These are phyloP conservation scores for Thymelicus sylvestris DNA, from an alignment of 2,888 invertebrate genomes.

Conservation along the genomic window DNA sequence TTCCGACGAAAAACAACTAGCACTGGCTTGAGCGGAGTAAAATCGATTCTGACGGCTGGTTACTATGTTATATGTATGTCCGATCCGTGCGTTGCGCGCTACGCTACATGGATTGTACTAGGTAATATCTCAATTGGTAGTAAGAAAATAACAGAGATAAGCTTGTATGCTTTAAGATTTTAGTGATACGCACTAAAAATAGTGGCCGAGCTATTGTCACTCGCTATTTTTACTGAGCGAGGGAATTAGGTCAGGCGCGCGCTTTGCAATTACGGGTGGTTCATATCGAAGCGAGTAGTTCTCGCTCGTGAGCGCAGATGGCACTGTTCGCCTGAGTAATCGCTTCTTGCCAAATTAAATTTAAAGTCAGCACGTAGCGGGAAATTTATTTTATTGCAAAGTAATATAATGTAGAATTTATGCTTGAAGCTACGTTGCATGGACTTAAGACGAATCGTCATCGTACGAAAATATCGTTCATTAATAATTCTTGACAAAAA, in stretches of 20 bases:
- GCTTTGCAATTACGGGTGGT: constrained; percentile 47
- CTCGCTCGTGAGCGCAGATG: constrained; percentile 48
- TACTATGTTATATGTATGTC: constrained; percentile 52
- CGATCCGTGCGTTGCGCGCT: constrained; percentile 64
- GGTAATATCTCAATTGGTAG: constrained; percentile 44
- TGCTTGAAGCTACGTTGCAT: no score
- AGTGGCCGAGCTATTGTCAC: constrained; percentile 81
- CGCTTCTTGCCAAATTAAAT: neutral
- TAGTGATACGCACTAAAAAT: constrained; percentile 79
- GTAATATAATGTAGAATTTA: no score
- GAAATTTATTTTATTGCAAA: neutral
- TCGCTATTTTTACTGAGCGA: constrained; percentile 80
- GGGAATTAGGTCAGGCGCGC: constrained; percentile 75
- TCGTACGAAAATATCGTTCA: no score
- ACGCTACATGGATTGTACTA: constrained; percentile 40
- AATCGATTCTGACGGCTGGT: constrained; percentile 55
- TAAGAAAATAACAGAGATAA: constrained; percentile 60
- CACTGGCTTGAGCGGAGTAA: constrained; percentile 56
- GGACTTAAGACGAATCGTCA: no score
- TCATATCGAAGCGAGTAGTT: constrained; percentile 48
- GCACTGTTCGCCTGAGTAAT: constrained; percentile 43
- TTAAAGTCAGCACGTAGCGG: constrained; percentile 8
- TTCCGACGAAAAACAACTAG: constrained; percentile 63
- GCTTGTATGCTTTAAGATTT: constrained; percentile 68
- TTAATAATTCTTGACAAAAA: no score